phyloP scores from a whole-genome alignment of 2,888 invertebrate genomes.

The Enchytraeus crypticus region DNA sequence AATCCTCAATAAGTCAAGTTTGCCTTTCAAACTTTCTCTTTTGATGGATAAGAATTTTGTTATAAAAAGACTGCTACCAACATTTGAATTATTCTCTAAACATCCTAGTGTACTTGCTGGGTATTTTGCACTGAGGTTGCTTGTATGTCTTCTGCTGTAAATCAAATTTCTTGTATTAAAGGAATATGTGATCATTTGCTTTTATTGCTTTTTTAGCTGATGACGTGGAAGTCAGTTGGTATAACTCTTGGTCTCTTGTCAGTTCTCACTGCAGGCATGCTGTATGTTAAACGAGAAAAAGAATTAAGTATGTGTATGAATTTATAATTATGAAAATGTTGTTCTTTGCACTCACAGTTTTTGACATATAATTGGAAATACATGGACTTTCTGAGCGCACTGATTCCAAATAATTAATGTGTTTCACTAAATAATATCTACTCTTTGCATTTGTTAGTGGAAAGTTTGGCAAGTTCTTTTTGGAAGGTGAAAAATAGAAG shows the following conservation, averaged over 20 bases:
- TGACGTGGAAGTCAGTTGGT: conserved; percentile 73
- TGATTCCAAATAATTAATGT: neutral
- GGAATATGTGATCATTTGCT: neutral
- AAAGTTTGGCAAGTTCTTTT: neutral
- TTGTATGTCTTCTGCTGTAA: too few relatives aligned
- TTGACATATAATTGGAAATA: neutral
- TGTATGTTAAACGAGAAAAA: conserved; percentile 71
- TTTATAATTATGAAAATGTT: neutral
- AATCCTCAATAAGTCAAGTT: too few relatives aligned
- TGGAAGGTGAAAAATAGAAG: neutral
- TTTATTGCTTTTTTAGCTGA: conserved; percentile 50
- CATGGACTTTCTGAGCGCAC: too few relatives aligned
- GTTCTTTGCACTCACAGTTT: neutral
- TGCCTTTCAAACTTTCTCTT: too few relatives aligned
- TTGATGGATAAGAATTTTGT: too few relatives aligned
- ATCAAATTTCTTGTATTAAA: too few relatives aligned
- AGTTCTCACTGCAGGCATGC: conserved; percentile 62
- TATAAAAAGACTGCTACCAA: too few relatives aligned
- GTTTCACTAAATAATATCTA: neutral
- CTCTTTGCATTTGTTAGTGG: neutral
- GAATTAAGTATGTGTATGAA: conserved; percentile 56
- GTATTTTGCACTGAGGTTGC: too few relatives aligned
- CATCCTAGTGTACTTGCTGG: too few relatives aligned
- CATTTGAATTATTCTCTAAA: too few relatives aligned
- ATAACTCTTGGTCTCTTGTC: conserved; percentile 62